Conservation (phyloP, 2,888 invertebrate genomes). For the Pimpla rufipes region DNA sequence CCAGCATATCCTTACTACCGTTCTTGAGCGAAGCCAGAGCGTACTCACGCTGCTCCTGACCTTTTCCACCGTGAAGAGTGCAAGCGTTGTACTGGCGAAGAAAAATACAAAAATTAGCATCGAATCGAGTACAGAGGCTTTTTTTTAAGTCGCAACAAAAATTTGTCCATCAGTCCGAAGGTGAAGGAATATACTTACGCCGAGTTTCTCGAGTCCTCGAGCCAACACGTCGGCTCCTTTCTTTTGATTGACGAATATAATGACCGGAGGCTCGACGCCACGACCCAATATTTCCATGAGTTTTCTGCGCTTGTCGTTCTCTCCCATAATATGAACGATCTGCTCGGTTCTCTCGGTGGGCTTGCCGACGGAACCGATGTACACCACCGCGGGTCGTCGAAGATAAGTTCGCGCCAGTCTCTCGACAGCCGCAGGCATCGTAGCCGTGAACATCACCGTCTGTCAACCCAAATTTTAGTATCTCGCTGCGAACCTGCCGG, state of each 20-base stretch:
- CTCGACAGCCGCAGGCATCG: slow-evolving; percentile 99
- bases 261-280: slow-evolving; percentile 98
- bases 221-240: slow-evolving; percentile 99
- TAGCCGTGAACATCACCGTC: slow-evolving; percentile 99
- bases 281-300: slow-evolving; percentile 96
- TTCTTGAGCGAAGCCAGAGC: slow-evolving; percentile 98
- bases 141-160: not conserved
- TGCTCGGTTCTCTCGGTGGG: slow-evolving; percentile 99
- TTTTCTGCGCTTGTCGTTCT: slow-evolving; percentile 98
- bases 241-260: slow-evolving; percentile 99
- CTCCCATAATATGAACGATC: slow-evolving; percentile 97
- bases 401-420: slow-evolving; percentile 97
- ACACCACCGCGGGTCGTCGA: slow-evolving; percentile 97
- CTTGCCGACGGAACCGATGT: slow-evolving; percentile 98
- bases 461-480: slow-evolving; percentile 76
- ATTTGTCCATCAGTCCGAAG: not conserved
- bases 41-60: slow-evolving; percentile 99
- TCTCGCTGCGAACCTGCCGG: not conserved
- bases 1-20: slow-evolving; percentile 98
- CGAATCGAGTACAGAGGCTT: not conserved
- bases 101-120: slow-evolving; percentile 34
- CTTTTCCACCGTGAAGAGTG: slow-evolving; percentile 99
- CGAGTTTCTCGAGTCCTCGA: slow-evolving; percentile 98
- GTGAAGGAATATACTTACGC: slow-evolving; percentile 86
- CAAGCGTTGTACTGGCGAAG: slow-evolving; percentile 94